A percentile compares a stretch with the other conserved stretches of the same genome.
phyloP scores from a whole-genome alignment of 53 echinoderm and acorn worm species.

The Luidia sarsii region DNA sequence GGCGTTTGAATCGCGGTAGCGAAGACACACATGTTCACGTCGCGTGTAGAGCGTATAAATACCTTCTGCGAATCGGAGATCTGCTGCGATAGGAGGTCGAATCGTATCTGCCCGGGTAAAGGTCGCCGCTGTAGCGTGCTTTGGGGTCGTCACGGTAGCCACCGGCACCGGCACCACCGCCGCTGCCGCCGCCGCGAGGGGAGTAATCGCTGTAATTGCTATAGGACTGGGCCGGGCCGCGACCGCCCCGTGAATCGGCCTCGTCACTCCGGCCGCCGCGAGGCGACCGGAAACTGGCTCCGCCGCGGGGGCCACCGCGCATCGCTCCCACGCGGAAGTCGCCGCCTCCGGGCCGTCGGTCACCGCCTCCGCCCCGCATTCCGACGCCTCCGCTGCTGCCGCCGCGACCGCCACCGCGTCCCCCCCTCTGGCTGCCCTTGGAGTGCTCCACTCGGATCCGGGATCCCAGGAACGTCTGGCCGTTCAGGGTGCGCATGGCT shows the following conservation, averaged over 20 bases:
- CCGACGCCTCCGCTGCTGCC: conserved; percentile 68
- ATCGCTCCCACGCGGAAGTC: conserved; percentile 19
- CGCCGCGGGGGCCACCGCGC: background rate
- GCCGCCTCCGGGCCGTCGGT: conserved; percentile 40
- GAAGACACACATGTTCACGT: conserved; percentile 28
- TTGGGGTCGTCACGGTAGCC: conserved; percentile 71
- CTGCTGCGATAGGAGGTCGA: conserved; percentile 87
- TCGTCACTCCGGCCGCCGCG: conserved; percentile 64
- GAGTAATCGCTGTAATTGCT: conserved; percentile 39
- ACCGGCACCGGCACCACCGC: no score
- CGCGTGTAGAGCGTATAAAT: conserved; percentile 55
- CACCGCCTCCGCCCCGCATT: conserved; percentile 67
- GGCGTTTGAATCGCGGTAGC: background rate
- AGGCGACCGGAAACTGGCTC: background rate
- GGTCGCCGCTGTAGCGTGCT: conserved; percentile 66
- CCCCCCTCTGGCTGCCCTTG: conserved; percentile 69
- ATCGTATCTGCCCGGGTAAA: conserved; percentile 66
- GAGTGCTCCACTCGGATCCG: conserved; percentile 92
- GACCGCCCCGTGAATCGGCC: conserved; percentile 36
- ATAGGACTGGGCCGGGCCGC: conserved; percentile 44
- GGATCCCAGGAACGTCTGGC: conserved; percentile 71
- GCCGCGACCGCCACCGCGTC: conserved; percentile 71
- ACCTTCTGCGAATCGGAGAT: conserved; percentile 98
- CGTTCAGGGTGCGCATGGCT: conserved; percentile 80
- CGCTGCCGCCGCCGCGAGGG: conserved; percentile 35